Evolutionary conservation across 1,140 invertebrate species (phyloP).

Genomic region (Paraescarpia echinospica): DNA sequence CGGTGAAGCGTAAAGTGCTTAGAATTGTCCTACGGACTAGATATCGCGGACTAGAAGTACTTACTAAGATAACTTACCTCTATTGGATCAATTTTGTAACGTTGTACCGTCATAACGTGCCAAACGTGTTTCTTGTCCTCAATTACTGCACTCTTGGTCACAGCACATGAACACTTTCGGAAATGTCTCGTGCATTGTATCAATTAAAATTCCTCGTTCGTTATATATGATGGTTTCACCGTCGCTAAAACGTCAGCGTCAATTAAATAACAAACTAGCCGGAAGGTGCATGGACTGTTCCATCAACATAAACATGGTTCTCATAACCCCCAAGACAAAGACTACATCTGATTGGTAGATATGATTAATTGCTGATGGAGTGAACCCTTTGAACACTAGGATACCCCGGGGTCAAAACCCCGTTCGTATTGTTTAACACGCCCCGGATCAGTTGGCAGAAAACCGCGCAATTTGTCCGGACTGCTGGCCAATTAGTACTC

Average conservation of each 20-base stretch:
- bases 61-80: no score
- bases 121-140: neutral
- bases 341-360: neutral
- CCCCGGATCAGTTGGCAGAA: neutral
- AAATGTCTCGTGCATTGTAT: neutral
- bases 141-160: neutral
- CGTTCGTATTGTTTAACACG: neutral
- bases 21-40: no score
- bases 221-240: neutral
- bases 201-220: neutral
- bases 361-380: neutral
- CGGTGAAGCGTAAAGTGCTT: no score
- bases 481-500: neutral
- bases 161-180: no score
- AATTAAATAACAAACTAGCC: neutral
- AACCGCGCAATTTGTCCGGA: neutral
- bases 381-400: neutral
- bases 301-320: neutral
- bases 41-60: no score
- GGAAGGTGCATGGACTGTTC: neutral
- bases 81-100: neutral
- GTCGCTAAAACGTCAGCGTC: neutral
- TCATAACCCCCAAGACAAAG: neutral
- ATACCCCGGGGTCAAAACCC: neutral
- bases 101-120: neutral